Base-by-base conservation (phyloP, 53 echinoderm and acorn worm genomes). In the Holothuria leucospilota region DNA sequence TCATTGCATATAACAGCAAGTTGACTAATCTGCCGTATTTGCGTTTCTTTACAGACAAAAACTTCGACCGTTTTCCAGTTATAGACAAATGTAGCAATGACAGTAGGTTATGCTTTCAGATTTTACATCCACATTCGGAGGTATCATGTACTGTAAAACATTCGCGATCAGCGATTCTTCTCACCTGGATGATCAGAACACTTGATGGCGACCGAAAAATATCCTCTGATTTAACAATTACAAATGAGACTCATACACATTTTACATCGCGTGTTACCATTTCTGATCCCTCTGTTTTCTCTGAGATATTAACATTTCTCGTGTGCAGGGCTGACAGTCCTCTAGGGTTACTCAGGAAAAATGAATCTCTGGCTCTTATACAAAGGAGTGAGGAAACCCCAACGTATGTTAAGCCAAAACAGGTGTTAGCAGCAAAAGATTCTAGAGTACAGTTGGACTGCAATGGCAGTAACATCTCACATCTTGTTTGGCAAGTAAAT, bases 401-500 rank as follows among this genome's bases (percentile, higher is more conserved):
- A 1, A 10, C 18, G 15, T 2, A 56, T 56, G 18, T 16, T 18
- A 15, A 56, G 16, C 15, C 56, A 56, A 56, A 56, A 56, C 16
- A 9, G 23, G 15, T 74, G 20, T 3, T 6, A 9, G 42, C 9
- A 21, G 51, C 51, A 24, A 24, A 5, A 42, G 74, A 38, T 8
- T 46, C 46, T 24, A 46, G 6, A 46, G 21, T 74, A 24, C 11
- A 25, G 11, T 21, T 74, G 20, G 52, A 46, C 6, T 51, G 42
- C 25, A n/a, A 6, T 41, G 13, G 27, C 21, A 14, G 13, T 1
- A 27, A 46, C 1, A 51, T 24, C 1, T 13, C 51, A 10, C 5
- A n/a, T 49, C 25, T 74, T 21, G 46, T 74, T 74, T 74, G 74
- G 74, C 25, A 74, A 38, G 40, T 39, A 10, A 74, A 51, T 52